phyloP scores from a whole-genome alignment of 2,113 vertebrate species.

The Benitochromis conjunctus region DNA sequence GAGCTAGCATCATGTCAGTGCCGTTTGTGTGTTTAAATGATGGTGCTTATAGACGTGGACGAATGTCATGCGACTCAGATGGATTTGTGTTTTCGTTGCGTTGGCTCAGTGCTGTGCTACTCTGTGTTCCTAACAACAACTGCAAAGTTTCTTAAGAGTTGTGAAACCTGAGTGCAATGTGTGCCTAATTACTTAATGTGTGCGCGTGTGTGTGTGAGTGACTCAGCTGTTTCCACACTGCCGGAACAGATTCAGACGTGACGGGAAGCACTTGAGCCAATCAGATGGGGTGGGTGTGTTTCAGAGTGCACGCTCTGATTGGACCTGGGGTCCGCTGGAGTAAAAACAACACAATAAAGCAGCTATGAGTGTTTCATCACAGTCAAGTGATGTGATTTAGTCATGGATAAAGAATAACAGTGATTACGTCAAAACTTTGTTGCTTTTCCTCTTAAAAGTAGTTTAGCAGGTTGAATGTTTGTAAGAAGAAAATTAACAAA shows the following conservation, averaged over 20 bases:
- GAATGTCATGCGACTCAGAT: not conserved
- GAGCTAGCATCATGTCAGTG: not conserved
- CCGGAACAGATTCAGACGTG: not conserved
- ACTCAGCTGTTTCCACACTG: constrained; percentile 52
- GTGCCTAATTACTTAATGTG: not conserved
- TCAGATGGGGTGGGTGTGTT: constrained; percentile 43
- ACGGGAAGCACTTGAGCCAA: constrained; percentile 24
- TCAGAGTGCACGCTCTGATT: constrained; percentile 23
- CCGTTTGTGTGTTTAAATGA: not conserved
- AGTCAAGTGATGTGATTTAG: not conserved
- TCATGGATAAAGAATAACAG: not conserved
- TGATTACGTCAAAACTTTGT: not conserved
- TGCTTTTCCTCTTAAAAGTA: not conserved
- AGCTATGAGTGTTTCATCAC: constrained; percentile 13
- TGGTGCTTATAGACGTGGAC: not conserved
- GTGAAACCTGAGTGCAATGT: constrained; percentile 36
- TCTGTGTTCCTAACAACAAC: constrained; percentile 42
- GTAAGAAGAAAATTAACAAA: not conserved
- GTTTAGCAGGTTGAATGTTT: not conserved
- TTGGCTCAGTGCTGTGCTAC: rapidly evolving
- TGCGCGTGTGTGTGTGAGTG: not conserved
- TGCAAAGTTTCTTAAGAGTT: constrained; percentile 27
- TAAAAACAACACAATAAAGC: constrained; percentile 23
- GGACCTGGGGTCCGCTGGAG: not conserved
- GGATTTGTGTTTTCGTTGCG: not conserved